Evolutionary conservation across 2,113 vertebrate species (phyloP).

Genomic region (Mus musculus): GRCm39 chr5:38479001-38479500

Average conservation of each 20-base stretch:
- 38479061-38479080: not conserved
- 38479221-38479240: not conserved
- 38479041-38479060: not conserved
- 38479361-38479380: not conserved
- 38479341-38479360: not conserved
- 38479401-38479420: not conserved
- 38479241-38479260: slow-evolving; percentile 11
- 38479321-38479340: not conserved
- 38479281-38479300: not conserved
- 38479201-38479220: not conserved
- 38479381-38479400: not conserved
- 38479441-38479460: not conserved
- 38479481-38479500: not conserved
- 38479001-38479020: not conserved
- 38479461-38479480: not conserved
- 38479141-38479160: not conserved
- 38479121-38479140: not conserved
- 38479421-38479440: not conserved
- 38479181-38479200: rapidly evolving
- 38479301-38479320: not conserved
- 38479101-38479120: not conserved
- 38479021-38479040: not conserved
- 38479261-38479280: not conserved
- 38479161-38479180: not conserved
- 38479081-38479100: not conserved